phyloP scores from a whole-genome alignment of 2,797 vertebrate genomes.

The Sebastes oblongus region DNA sequence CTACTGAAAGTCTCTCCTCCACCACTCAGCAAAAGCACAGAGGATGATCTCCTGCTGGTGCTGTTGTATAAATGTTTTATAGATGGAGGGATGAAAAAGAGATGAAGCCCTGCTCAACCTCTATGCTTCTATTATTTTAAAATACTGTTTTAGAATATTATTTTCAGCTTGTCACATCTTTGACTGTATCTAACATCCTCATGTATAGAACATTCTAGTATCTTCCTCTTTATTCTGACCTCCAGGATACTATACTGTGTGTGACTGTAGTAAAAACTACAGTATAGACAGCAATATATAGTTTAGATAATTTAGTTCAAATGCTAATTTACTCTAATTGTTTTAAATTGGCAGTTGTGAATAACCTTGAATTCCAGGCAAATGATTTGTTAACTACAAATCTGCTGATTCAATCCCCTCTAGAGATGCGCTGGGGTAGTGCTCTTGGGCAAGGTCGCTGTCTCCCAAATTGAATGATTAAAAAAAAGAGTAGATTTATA shows the following conservation, averaged over 20 bases:
- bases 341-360: conserved; percentile 10
- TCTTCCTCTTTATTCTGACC: neutral
- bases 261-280: neutral
- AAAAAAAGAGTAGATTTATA: conserved; percentile 36
- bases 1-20: conserved; percentile 53
- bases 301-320: neutral
- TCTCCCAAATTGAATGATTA: conserved; percentile 46
- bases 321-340: conserved; percentile 20
- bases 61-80: conserved; percentile 73
- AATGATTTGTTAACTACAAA: conserved; percentile 33
- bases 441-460: conserved; percentile 63
- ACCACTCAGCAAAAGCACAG: conserved; percentile 33
- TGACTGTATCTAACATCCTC: conserved; percentile 20
- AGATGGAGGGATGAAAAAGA: conserved; percentile 61
- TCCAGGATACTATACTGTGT: neutral
- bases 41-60: conserved; percentile 65
- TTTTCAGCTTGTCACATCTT: conserved; percentile 35
- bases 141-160: conserved; percentile 38
- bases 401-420: conserved; percentile 59
- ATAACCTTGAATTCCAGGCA: conserved; percentile 48
- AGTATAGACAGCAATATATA: neutral
- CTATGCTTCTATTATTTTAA: conserved; percentile 44
- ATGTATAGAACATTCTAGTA: conserved; percentile 2
- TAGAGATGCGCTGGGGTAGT: conserved; percentile 13
- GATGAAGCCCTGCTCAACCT: conserved; percentile 46